Percentiles rank a stretch among this genome's conserved stretches.
Evolutionary conservation across 2,113 vertebrate genomes (phyloP).

Genomic region (Apodemus speciosus): DNA sequence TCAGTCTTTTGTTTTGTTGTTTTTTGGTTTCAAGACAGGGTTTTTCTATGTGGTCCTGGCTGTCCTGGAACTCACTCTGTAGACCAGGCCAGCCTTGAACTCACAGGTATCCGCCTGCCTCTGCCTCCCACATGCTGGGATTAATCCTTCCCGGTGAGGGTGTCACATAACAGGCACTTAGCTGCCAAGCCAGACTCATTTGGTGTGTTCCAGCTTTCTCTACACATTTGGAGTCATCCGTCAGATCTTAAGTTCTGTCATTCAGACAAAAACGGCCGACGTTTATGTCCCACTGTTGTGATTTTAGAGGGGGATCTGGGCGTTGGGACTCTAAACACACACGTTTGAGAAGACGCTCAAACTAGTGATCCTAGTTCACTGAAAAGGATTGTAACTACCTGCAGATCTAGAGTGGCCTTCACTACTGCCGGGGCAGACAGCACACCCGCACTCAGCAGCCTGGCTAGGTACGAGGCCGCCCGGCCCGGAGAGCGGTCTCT

Average conservation of each 20-base stretch:
- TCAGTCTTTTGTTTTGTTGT: neutral
- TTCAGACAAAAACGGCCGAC: neutral
- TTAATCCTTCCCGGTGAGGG: neutral
- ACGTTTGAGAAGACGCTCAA: neutral
- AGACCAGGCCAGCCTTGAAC: neutral
- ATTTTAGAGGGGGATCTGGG: neutral
- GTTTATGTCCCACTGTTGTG: neutral
- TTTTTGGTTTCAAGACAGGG: neutral
- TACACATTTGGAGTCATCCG: slow-evolving; percentile 4
- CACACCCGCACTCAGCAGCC: neutral
- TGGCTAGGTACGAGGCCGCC: neutral
- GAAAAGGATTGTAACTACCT: neutral
- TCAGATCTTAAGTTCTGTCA: neutral
- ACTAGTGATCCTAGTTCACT: neutral
- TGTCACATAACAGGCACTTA: neutral
- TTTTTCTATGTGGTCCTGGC: neutral
- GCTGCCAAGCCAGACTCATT: neutral
- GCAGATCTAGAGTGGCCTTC: neutral
- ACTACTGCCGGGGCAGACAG: neutral
- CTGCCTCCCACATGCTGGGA: neutral
- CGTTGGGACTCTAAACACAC: slow-evolving; percentile 8
- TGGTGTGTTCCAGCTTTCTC: neutral
- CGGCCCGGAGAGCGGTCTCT: neutral
- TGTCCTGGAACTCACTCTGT: neutral
- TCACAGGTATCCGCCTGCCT: neutral